Conservation (phyloP, 2,888 invertebrate species). For the Drosophila macrospina region DNA sequence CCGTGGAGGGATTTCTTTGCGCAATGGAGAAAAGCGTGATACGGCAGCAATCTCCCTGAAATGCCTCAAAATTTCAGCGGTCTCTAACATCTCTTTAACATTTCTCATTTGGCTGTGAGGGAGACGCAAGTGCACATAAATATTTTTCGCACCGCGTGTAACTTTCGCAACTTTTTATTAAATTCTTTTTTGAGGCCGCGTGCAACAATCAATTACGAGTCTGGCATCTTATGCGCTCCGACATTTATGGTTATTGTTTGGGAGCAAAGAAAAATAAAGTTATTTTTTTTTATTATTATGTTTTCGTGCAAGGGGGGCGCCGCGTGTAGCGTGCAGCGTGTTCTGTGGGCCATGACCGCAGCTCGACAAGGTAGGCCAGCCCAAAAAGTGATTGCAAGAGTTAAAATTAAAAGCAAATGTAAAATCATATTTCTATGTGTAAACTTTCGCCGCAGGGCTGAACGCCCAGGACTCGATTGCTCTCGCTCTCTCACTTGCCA, state of each 20-base stretch:
- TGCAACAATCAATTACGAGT: constrained; percentile 73
- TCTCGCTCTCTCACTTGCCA: constrained; percentile 19
- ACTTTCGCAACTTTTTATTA: constrained; percentile 77
- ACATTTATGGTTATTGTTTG: constrained; percentile 81
- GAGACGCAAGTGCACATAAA: constrained; percentile 54
- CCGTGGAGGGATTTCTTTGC: no score
- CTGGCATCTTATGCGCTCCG: constrained; percentile 70
- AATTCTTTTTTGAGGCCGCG: constrained; percentile 58
- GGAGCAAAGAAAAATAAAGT: constrained; percentile 66
- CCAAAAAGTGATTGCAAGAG: constrained; percentile 77
- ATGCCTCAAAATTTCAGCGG: not conserved
- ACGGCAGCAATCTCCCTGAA: not conserved
- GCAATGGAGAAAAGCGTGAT: not conserved
- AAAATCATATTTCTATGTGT: constrained; percentile 81
- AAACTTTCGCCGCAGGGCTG: constrained; percentile 66
- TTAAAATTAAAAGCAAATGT: constrained; percentile 81
- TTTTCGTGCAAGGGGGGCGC: not conserved
- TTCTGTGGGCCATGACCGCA: constrained; percentile 46
- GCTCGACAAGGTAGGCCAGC: constrained; percentile 53
- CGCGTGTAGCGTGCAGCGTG: constrained; percentile 44
- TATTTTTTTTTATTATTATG: constrained; percentile 70
- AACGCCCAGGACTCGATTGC: constrained; percentile 42
- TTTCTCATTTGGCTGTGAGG: constrained; percentile 34
- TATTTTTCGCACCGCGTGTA: constrained; percentile 69
- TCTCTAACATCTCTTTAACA: constrained; percentile 23